phyloP scores from a whole-genome alignment of 2,888 invertebrate species.

The Chymomyza procnemis region DNA sequence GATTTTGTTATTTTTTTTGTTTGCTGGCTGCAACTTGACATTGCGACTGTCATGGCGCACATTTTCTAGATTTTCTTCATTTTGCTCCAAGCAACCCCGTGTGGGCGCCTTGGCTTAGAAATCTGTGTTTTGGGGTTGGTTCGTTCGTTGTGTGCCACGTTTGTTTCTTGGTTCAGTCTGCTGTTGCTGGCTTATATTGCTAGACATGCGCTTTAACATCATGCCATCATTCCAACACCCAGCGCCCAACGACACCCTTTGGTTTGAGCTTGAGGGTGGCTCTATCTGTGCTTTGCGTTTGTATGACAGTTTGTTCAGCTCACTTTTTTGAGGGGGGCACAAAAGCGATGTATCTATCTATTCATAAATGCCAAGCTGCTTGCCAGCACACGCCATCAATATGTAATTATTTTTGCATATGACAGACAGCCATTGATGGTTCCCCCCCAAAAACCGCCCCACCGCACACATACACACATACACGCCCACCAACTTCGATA shows the following conservation, averaged over 20 bases:
- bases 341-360: too few relatives aligned
- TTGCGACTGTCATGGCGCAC: constrained; percentile 49
- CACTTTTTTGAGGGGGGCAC: background rate
- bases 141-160: constrained; percentile 11
- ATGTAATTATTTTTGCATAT: constrained; percentile 55
- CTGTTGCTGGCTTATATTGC: constrained; percentile 12
- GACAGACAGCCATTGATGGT: constrained; percentile 9
- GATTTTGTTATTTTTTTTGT: background rate
- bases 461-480: too few relatives aligned
- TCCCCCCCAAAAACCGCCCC: background rate
- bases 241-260: background rate
- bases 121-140: constrained; percentile 70
- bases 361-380: constrained; percentile 32
- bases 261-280: background rate
- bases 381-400: constrained; percentile 56
- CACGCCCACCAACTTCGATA: constrained; percentile 2
- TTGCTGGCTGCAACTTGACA: constrained; percentile 49
- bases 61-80: constrained; percentile 55
- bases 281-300: constrained; percentile 8
- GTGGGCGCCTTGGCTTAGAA: background rate
- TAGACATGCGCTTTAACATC: constrained; percentile 66
- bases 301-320: constrained; percentile 19
- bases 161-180: constrained; percentile 29
- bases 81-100: constrained; percentile 35
- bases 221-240: too few relatives aligned